Evolutionary conservation across 2,888 invertebrate genomes (phyloP).

Genomic region (Isotomurus palustris): DNA sequence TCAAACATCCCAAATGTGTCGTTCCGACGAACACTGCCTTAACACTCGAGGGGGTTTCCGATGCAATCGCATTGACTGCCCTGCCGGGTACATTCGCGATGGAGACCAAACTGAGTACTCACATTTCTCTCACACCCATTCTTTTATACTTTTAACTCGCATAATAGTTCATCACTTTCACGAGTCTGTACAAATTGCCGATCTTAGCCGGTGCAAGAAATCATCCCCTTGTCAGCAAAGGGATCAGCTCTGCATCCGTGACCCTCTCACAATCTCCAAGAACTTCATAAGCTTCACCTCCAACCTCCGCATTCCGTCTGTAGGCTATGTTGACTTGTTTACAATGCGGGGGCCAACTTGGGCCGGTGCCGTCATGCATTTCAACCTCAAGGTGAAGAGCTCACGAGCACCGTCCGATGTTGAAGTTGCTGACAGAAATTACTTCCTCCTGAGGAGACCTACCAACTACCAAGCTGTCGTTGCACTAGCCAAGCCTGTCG

Average conservation of each 20-base stretch:
- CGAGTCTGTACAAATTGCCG: not conserved
- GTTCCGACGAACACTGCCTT: constrained; percentile 70
- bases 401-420: constrained; percentile 59
- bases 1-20: constrained; percentile 51
- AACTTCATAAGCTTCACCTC: constrained; percentile 91
- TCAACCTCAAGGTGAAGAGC: constrained; percentile 63
- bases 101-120: constrained; percentile 73
- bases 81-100: constrained; percentile 75
- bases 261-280: constrained; percentile 81
- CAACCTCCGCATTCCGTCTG: constrained; percentile 62
- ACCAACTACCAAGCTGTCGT: constrained; percentile 65
- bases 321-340: constrained; percentile 70
- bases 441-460: constrained; percentile 56
- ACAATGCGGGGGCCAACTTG: constrained; percentile 78
- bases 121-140: not conserved
- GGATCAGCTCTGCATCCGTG: constrained; percentile 60
- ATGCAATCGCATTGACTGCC: constrained; percentile 82
- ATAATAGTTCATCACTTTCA: not conserved
- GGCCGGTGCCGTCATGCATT: constrained; percentile 65
- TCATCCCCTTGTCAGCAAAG: constrained; percentile 21
- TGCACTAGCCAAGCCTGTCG: constrained; percentile 66
- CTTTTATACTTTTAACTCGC: not conserved
- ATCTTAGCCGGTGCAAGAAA: constrained; percentile 43
- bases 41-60: constrained; percentile 85
- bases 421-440: constrained; percentile 49